phyloP scores from a whole-genome alignment of 2,113 vertebrate species.

The Sapajus apella region DNA sequence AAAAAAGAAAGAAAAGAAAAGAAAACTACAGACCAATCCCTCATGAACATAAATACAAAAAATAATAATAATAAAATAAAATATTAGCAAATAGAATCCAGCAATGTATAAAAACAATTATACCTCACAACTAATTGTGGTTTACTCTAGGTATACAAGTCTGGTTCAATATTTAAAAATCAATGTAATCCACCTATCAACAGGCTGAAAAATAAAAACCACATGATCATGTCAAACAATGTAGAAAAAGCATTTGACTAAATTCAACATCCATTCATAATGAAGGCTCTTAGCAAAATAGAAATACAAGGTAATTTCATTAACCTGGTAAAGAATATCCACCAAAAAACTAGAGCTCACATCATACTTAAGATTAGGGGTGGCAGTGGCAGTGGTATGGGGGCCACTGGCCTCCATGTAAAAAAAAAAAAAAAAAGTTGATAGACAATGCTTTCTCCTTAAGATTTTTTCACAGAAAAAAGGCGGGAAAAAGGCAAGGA shows the following conservation, averaged over 20 bases:
- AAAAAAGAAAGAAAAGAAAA: no score
- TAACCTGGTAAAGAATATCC: background rate
- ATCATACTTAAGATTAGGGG: background rate
- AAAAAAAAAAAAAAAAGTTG: no score
- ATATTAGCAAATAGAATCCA: no score
- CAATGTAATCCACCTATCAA: background rate
- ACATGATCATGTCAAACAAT: background rate
- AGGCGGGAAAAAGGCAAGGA: background rate
- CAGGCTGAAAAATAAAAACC: background rate
- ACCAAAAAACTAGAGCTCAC: background rate
- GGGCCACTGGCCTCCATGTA: no score
- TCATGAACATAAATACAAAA: no score
- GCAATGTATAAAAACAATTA: background rate
- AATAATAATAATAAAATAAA: no score
- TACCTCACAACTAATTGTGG: background rate
- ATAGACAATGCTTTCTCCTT: background rate
- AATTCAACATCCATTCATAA: background rate
- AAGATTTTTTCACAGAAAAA: background rate
- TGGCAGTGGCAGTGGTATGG: no score
- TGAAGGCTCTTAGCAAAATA: background rate
- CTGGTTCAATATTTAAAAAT: background rate
- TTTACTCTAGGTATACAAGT: background rate
- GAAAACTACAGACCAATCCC: no score
- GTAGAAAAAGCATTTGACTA: background rate
- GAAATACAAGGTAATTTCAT: background rate